phyloP scores from a whole-genome alignment of 30 jellyfish, hydroid and myxozoan species.

The Hydractinia echinata region DNA sequence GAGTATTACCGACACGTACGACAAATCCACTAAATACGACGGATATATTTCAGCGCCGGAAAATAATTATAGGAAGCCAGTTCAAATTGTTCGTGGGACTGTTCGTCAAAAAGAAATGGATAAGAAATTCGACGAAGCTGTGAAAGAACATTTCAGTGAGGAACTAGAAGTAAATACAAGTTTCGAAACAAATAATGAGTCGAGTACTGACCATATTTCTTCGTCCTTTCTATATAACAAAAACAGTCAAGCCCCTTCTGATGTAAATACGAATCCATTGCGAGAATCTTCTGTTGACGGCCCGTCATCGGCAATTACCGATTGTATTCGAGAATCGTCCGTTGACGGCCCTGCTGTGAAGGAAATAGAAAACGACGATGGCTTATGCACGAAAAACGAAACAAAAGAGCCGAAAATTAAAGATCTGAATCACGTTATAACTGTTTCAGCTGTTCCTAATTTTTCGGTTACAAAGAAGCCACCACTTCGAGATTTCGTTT shows the following conservation, averaged over 20 bases:
- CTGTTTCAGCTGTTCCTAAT: constrained; percentile 29
- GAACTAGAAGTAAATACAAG: background rate
- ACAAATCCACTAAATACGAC: constrained; percentile 27
- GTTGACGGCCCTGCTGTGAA: background rate
- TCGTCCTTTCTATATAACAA: background rate
- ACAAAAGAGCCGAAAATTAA: background rate
- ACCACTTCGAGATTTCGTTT: background rate
- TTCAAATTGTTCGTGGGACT: constrained; percentile 32
- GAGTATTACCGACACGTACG: constrained; percentile 25
- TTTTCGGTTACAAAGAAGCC: constrained; percentile 34
- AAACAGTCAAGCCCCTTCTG: background rate
- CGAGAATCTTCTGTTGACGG: constrained; percentile 10
- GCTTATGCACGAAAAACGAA: constrained; percentile 1
- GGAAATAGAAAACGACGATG: background rate
- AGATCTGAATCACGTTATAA: constrained; percentile 19
- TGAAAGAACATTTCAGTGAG: background rate
- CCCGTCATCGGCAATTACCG: background rate
- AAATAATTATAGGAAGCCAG: constrained; percentile 29
- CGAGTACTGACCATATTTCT: background rate
- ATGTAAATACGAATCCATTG: background rate
- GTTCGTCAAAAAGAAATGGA: constrained; percentile 3
- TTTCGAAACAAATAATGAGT: background rate
- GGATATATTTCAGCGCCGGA: constrained; percentile 98
- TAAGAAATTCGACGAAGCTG: background rate
- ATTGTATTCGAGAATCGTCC: background rate